Conservation (phyloP, 1,140 invertebrate genomes). For the Temnothorax longispinosus region DNA sequence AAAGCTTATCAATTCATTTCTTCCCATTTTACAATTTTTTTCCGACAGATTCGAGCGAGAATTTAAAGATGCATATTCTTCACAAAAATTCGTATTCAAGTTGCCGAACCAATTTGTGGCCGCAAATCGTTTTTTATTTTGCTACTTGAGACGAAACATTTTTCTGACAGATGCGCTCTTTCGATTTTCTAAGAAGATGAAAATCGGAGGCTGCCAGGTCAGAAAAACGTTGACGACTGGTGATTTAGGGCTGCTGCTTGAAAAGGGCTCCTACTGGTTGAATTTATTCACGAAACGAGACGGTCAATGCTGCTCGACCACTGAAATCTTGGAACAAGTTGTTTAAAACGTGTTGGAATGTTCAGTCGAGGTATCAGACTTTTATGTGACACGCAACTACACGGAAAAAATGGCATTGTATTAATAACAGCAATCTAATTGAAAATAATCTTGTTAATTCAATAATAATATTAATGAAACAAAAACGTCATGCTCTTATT, state of each 20-base stretch:
- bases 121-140: not conserved
- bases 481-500: not conserved
- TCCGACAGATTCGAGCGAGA: not conserved
- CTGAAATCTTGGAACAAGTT: not conserved
- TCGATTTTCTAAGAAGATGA: not conserved
- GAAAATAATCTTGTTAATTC: not conserved
- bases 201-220: not conserved
- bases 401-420: not conserved
- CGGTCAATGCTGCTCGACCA: not conserved
- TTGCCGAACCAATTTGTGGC: not conserved
- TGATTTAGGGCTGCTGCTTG: not conserved
- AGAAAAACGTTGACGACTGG: not conserved
- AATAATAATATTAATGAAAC: not conserved
- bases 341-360: not conserved
- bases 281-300: not conserved
- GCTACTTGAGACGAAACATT: not conserved
- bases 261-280: not conserved
- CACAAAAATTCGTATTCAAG: not conserved
- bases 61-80: not conserved
- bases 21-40: not conserved
- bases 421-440: not conserved
- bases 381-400: not conserved
- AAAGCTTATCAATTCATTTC: not conserved
- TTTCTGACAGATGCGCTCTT: not conserved
- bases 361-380: not conserved